Evolutionary conservation across 2,113 vertebrate species (phyloP), one percentile per base, ranked within the genome.

Genomic region (Phodopus roborovskii): DNA sequence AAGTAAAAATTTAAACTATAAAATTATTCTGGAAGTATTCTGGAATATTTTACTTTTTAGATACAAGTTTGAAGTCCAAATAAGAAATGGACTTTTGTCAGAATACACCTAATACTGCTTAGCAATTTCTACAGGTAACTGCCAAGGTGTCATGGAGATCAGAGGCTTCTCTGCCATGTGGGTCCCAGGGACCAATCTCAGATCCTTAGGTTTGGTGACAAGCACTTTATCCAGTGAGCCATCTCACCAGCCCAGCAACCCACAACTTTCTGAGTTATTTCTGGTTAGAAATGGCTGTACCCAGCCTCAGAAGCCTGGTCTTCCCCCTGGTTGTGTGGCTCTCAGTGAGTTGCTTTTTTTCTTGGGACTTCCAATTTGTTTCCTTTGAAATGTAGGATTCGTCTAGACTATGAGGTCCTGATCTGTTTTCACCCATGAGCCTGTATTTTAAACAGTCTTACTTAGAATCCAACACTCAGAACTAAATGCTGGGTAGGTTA

Each of bases 381-480:
- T 19, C 88, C 60, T 79, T 24, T 74, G 48, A 89, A 91, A 90
- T 11, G 19, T 3, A n/a, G 50, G 16, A 83, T 70, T 82, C 74
- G 73, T 74, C 36, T 62, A 83, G 70, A 94, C 33, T 0, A 5
- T 24, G 19, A n/a, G 39, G 24, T 75, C 88, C n/a, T 22, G 36
- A n/a, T 90, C 60, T 94, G 66, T 7, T 71, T 92, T 58, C 88
- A 12, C 45, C n/a, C 28, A 66, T 0, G 81, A 58, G 74, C n/a
- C 8, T 87, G 33, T 71, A 92, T 90, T 88, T 58, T 77, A 75
- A 74, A 70, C 36, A 88, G 42, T 71, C 62, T 94, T 79, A 87
- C 56, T 77, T 91, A 74, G 53, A 96, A 74, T 79, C 26, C 58
- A 92, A 88, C 56, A 85, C 28, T n/a, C 28, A 93, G 73, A 96